Evolutionary conservation across 1,140 invertebrate species (phyloP).

Genomic region (Halesus radiatus): DNA sequence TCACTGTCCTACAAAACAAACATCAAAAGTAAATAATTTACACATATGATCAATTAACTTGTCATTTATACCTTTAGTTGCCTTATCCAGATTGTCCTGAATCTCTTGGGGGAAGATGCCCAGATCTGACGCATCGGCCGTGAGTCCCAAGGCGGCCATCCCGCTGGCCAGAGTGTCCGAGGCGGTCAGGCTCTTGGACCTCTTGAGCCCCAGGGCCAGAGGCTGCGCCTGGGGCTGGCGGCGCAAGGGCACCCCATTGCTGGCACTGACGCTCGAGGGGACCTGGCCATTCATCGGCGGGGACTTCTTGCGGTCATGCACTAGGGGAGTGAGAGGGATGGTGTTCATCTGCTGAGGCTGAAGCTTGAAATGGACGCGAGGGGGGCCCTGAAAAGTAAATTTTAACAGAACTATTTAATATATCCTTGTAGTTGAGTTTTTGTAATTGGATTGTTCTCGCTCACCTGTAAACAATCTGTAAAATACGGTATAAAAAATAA

Average conservation of each 20-base stretch:
- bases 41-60: too few species aligned
- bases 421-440: too few species aligned
- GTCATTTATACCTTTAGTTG: constrained; percentile 73
- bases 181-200: constrained; percentile 85
- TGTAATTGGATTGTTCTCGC: too few species aligned
- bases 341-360: constrained; percentile 64
- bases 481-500: too few species aligned
- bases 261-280: constrained; percentile 61
- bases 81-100: constrained; percentile 79
- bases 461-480: too few species aligned
- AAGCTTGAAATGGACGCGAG: constrained; percentile 73
- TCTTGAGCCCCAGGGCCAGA: constrained; percentile 75
- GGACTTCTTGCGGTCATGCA: constrained; percentile 67
- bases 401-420: too few species aligned
- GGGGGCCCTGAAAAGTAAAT: constrained; percentile 60
- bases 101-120: constrained; percentile 81
- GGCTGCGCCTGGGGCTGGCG: constrained; percentile 61
- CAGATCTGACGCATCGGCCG: constrained; percentile 79
- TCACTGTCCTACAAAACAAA: not conserved
- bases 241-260: not conserved
- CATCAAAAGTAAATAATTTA: too few species aligned
- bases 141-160: constrained; percentile 72
- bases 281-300: constrained; percentile 64
- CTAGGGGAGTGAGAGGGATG: constrained; percentile 48
- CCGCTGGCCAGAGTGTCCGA: constrained; percentile 77